A percentile compares a stretch with the other conserved stretches of the same genome.
These are phyloP conservation scores for Caenorhabditis tropicalis DNA, from an alignment of 1,140 invertebrate genomes.

Conservation along the genomic window DNA sequence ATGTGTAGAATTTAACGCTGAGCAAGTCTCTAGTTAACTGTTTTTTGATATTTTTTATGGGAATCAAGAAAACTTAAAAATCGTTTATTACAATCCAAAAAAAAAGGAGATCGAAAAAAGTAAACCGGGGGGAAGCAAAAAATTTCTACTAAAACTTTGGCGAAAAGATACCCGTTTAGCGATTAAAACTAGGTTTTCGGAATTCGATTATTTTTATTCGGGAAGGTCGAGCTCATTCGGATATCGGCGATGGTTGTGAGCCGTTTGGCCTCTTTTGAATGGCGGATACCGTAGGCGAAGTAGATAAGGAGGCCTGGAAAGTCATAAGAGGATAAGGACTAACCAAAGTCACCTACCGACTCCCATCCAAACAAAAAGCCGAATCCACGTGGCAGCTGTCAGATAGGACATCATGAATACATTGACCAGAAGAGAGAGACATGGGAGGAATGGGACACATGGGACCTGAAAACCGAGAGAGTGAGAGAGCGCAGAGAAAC, in stretches of 20 bases:
- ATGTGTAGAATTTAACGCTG: too few species aligned
- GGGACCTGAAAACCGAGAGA: conserved; percentile 78
- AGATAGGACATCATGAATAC: conserved; percentile 87
- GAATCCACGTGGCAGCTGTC: conserved; percentile 83
- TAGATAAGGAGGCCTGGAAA: conserved; percentile 83
- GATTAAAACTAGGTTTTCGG: background rate
- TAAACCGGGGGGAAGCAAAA: conserved; percentile 4
- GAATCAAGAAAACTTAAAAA: too few species aligned
- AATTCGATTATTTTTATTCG: conserved; percentile 36
- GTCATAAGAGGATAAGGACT: background rate
- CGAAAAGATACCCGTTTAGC: background rate
- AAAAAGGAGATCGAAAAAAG: conserved; percentile 27
- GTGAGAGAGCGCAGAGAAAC: too few species aligned
- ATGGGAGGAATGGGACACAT: conserved; percentile 84
- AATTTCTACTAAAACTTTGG: background rate
- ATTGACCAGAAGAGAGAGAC: conserved; percentile 84
- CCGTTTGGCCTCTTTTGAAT: conserved; percentile 82
- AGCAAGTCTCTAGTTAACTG: too few species aligned
- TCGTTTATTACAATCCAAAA: too few species aligned
- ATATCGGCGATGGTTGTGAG: background rate
- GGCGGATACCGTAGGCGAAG: conserved; percentile 86
- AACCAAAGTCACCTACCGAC: conserved; percentile 74
- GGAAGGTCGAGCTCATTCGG: background rate
- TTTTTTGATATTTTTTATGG: too few species aligned
- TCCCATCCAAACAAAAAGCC: conserved; percentile 86